A percentile compares a stretch with the other conserved stretches of the same genome.
Evolutionary conservation across 2,888 invertebrate species (phyloP).

Genomic region (Phlogophora meticulosa): DNA sequence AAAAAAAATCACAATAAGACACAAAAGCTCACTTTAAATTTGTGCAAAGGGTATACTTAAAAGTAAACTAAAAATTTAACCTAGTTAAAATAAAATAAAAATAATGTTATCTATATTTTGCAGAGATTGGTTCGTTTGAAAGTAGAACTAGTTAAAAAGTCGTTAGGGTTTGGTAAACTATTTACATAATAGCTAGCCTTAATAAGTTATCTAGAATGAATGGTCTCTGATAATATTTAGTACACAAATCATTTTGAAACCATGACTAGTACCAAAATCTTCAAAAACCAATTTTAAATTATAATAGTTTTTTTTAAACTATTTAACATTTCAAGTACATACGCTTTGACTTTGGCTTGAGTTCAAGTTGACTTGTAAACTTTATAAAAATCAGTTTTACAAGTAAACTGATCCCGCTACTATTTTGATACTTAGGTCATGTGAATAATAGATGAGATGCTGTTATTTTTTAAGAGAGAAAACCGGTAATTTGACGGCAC

Average conservation of each 20-base stretch:
- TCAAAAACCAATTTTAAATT: background rate
- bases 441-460: too few species aligned
- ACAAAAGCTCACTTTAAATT: too few species aligned
- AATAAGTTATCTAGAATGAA: conserved; percentile 8
- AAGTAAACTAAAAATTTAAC: too few species aligned
- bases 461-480: too few species aligned
- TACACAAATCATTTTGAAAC: conserved; percentile 4
- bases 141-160: conserved; percentile 39
- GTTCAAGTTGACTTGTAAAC: background rate
- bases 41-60: too few species aligned
- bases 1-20: too few species aligned
- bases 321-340: conserved; percentile 6
- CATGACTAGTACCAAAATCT: background rate
- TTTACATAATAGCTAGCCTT: conserved; percentile 35
- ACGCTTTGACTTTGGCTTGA: background rate
- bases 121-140: conserved; percentile 17
- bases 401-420: too few species aligned
- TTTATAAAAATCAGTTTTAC: background rate
- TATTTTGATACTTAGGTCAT: too few species aligned
- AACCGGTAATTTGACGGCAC: too few species aligned
- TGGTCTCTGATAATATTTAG: conserved; percentile 7
- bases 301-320: too few species aligned
- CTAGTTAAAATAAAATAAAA: background rate
- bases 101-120: conserved; percentile 5
- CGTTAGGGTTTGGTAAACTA: conserved; percentile 32